phyloP scores from a whole-genome alignment of 2,113 vertebrate genomes.

The Atherinomorus stipes region DNA sequence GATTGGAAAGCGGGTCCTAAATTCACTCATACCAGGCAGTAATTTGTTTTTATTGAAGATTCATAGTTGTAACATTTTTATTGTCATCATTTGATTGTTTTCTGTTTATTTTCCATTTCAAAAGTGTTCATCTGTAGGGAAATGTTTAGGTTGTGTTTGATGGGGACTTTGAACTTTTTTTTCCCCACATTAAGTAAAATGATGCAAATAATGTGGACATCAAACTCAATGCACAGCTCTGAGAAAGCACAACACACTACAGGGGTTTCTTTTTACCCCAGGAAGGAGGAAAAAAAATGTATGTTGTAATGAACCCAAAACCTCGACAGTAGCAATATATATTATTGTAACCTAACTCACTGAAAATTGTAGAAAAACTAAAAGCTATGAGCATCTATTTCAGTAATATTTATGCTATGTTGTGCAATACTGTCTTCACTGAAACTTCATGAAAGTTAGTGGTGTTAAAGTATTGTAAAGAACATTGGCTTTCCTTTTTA shows the following conservation, averaged over 20 bases:
- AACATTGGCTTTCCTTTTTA: conserved; percentile 43
- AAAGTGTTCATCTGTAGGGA: not conserved
- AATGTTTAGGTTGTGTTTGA: not conserved
- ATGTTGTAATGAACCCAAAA: conserved; percentile 28
- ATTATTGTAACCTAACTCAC: conserved; percentile 8
- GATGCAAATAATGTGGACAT: conserved; percentile 3
- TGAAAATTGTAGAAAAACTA: conserved; percentile 31
- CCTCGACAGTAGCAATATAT: conserved; percentile 27
- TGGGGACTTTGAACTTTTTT: conserved; percentile 10
- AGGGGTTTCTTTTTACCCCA: conserved; percentile 11
- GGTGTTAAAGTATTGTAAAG: conserved; percentile 21
- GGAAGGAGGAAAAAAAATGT: conserved; percentile 4
- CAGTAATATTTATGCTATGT: conserved; percentile 33
- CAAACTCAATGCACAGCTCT: conserved; percentile 31
- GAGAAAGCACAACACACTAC: conserved; percentile 33
- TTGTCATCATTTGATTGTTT: not conserved
- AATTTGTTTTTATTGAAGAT: not conserved
- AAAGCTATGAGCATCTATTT: conserved; percentile 27
- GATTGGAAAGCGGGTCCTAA: not conserved
- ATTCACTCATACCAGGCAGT: not conserved
- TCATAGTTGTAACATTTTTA: not conserved
- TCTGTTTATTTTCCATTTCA: not conserved
- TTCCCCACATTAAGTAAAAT: conserved; percentile 25
- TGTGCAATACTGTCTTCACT: conserved; percentile 70
- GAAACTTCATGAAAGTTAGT: conserved; percentile 31